Conservation (phyloP, 2,113 vertebrate species). For the Alexandromys fortis region DNA sequence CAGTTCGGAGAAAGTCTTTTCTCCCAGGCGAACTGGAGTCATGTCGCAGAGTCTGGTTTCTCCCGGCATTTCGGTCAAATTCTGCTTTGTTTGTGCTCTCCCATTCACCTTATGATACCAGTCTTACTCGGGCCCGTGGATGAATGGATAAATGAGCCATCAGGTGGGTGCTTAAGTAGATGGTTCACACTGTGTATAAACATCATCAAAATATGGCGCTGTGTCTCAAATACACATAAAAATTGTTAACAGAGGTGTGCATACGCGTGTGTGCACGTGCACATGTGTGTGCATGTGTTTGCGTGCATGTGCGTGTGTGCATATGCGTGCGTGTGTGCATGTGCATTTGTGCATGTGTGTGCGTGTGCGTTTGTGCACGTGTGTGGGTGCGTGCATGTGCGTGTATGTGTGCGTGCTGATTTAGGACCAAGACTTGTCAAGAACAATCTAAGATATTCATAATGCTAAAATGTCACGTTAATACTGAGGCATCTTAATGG, state of each 20-base stretch:
- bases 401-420: not conserved
- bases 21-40: not conserved
- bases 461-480: not conserved
- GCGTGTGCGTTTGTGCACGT: not conserved
- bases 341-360: not conserved
- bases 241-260: not conserved
- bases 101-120: not conserved
- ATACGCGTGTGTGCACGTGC: not conserved
- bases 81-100: not conserved
- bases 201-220: not conserved
- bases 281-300: not conserved
- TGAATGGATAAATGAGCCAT: not conserved
- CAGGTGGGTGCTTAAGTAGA: not conserved
- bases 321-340: not conserved
- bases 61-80: not conserved
- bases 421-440: not conserved
- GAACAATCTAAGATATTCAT: not conserved
- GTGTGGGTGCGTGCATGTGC: not conserved
- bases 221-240: not conserved
- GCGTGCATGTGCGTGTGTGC: not conserved
- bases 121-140: not conserved
- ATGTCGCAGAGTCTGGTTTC: not conserved
- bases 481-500: not conserved
- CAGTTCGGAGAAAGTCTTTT: not conserved
- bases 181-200: not conserved